Conservation (phyloP, 2,113 vertebrate genomes). For the Trichomycterus rosablanca region DNA sequence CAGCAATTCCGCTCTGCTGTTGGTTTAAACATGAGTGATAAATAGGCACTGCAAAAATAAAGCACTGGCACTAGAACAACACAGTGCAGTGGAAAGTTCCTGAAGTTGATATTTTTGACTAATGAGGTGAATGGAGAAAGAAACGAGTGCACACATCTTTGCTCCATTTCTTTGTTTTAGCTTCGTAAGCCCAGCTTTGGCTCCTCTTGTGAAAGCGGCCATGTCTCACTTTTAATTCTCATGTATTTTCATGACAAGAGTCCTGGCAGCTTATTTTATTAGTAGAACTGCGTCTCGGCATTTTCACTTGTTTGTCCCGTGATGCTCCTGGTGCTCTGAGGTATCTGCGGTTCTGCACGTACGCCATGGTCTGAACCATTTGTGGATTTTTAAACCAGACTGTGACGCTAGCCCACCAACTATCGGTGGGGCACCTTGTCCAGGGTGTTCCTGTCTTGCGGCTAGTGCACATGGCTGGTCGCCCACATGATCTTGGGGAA, state of each 20-base stretch:
- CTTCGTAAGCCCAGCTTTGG: slow-evolving; percentile 21
- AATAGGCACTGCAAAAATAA: slow-evolving; percentile 17
- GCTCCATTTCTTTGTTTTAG: slow-evolving; percentile 46
- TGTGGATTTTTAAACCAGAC: neutral
- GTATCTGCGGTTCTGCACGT: slow-evolving; percentile 50
- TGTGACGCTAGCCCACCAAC: slow-evolving; percentile 9
- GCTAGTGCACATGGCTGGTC: no score
- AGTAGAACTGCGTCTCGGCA: slow-evolving; percentile 56
- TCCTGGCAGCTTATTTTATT: slow-evolving; percentile 50
- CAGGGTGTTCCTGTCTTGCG: neutral
- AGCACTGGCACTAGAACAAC: slow-evolving; percentile 19
- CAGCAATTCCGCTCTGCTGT: neutral
- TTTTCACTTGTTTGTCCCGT: slow-evolving; percentile 45
- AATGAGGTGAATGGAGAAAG: slow-evolving; percentile 43
- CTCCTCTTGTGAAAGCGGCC: slow-evolving; percentile 43
- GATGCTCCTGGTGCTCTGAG: slow-evolving; percentile 51
- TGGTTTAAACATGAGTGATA: slow-evolving; percentile 30
- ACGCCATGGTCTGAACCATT: slow-evolving; percentile 11
- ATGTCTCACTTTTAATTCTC: slow-evolving; percentile 30
- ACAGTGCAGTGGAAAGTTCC: slow-evolving; percentile 37
- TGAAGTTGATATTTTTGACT: slow-evolving; percentile 43
- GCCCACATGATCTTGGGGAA: no score
- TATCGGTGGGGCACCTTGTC: slow-evolving; percentile 4
- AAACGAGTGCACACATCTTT: slow-evolving; percentile 23
- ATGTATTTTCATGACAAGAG: slow-evolving; percentile 46